phyloP scores from a whole-genome alignment of 2,888 invertebrate genomes.

The Stenotaenia linearis region DNA sequence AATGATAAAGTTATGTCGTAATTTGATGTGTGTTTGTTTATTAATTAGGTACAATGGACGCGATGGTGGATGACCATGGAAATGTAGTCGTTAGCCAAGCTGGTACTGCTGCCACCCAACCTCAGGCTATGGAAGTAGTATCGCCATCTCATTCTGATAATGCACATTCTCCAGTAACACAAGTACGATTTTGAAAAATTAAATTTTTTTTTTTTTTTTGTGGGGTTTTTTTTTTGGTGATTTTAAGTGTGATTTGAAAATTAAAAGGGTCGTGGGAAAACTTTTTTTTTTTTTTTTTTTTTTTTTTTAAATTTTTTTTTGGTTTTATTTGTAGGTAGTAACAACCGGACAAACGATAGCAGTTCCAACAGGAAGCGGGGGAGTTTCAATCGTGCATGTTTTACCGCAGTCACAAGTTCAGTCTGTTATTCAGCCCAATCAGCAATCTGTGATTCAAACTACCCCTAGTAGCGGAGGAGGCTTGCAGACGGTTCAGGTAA shows the following conservation, averaged over 20 bases:
- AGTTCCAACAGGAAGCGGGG: slow-evolving; percentile 41
- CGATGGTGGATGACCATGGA: slow-evolving; percentile 73
- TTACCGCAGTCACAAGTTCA: slow-evolving; percentile 67
- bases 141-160: slow-evolving; percentile 34
- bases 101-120: slow-evolving; percentile 26
- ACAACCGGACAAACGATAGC: slow-evolving; percentile 38
- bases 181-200: slow-evolving; percentile 48
- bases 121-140: slow-evolving; percentile 24
- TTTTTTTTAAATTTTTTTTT: not conserved
- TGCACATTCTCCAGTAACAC: slow-evolving; percentile 44
- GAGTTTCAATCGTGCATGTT: slow-evolving; percentile 69
- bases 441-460: slow-evolving; percentile 92
- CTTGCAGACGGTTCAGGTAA: slow-evolving; percentile 39
- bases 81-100: slow-evolving; percentile 30
- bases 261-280: no score
- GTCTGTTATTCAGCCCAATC: slow-evolving; percentile 64
- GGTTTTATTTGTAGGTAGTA: not conserved
- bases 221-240: not conserved
- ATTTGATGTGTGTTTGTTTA: not conserved
- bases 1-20: not conserved
- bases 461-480: slow-evolving; percentile 74
- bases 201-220: not conserved
- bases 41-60: slow-evolving; percentile 60
- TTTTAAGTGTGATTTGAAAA: not conserved
- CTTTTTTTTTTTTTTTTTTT: not conserved